These are phyloP conservation scores for Thunnus maccoyii DNA, from an alignment of 2,113 vertebrate species.

Conservation along the genomic window DNA sequence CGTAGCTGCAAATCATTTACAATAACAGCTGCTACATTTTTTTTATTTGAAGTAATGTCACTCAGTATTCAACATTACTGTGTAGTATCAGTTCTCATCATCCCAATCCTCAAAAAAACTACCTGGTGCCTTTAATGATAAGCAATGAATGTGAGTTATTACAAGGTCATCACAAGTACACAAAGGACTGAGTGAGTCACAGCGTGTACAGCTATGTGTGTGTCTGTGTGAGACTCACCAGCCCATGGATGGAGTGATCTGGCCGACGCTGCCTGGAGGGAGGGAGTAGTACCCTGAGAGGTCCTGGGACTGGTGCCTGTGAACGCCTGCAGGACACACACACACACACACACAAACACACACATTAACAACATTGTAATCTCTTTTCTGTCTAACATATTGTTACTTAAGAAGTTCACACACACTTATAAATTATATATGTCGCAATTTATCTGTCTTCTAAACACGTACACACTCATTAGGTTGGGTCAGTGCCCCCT, in stretches of 20 bases:
- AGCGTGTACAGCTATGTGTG: slow-evolving; percentile 15
- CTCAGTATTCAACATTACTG: too few relatives aligned
- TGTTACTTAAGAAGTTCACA: not conserved
- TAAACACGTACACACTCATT: slow-evolving; percentile 1
- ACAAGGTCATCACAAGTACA: slow-evolving; percentile 23
- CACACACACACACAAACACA: slow-evolving; percentile 56
- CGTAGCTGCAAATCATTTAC: too few relatives aligned
- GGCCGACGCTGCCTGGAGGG: slow-evolving; percentile 92
- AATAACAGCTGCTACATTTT: too few relatives aligned
- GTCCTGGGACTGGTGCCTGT: slow-evolving; percentile 94
- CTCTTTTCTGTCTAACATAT: not conserved
- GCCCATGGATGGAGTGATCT: slow-evolving; percentile 95
- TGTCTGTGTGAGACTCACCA: slow-evolving; percentile 89
- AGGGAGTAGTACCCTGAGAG: slow-evolving; percentile 95
- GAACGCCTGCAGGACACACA: slow-evolving; percentile 87
- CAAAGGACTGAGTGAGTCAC: slow-evolving; percentile 26
- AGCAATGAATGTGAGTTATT: slow-evolving; percentile 7
- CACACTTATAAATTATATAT: slow-evolving; percentile 1
- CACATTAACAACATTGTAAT: slow-evolving; percentile 18
- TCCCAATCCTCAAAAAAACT: not conserved
- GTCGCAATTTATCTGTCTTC: not conserved
- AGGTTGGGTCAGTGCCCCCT: slow-evolving; percentile 28
- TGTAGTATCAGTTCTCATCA: not conserved
- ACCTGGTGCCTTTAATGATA: not conserved
- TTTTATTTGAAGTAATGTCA: too few relatives aligned